Conservation (phyloP, 1,140 invertebrate species). For the Asobara japonica region DNA sequence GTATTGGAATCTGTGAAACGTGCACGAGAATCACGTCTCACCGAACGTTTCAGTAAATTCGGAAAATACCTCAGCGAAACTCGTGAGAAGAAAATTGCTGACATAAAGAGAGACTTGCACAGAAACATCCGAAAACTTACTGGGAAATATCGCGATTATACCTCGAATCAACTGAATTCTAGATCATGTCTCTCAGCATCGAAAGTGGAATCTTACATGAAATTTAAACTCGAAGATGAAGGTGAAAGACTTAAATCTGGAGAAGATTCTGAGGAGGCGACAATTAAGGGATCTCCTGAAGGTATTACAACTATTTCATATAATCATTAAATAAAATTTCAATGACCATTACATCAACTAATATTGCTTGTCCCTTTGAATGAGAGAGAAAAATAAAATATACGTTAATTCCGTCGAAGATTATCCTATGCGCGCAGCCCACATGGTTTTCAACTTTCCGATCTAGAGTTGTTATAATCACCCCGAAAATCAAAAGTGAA, state of each 20-base stretch:
- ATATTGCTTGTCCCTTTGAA: too few relatives aligned
- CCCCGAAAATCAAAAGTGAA: too few relatives aligned
- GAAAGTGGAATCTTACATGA: neutral
- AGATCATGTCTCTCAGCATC: neutral
- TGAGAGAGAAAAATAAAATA: too few relatives aligned
- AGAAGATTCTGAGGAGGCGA: neutral
- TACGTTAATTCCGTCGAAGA: too few relatives aligned
- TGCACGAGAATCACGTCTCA: slow-evolving; percentile 62
- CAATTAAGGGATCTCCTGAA: neutral
- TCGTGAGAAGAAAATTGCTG: slow-evolving; percentile 44
- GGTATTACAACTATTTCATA: neutral
- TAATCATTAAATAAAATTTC: neutral
- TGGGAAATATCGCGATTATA: slow-evolving; percentile 48
- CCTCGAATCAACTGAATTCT: neutral
- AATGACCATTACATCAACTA: neutral
- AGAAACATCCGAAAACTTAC: slow-evolving; percentile 70
- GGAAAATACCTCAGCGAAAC: slow-evolving; percentile 39
- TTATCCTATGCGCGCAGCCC: too few relatives aligned
- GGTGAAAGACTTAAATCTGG: neutral
- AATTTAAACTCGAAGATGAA: neutral
- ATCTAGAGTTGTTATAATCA: too few relatives aligned
- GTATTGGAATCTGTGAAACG: slow-evolving; percentile 59
- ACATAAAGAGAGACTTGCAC: slow-evolving; percentile 49
- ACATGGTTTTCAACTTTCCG: neutral
- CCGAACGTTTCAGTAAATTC: slow-evolving; percentile 45